A percentile compares a stretch with the other conserved stretches of the same genome.
Evolutionary conservation across 2,888 invertebrate species (phyloP).

Genomic region (Oscheius sp.): DNA sequence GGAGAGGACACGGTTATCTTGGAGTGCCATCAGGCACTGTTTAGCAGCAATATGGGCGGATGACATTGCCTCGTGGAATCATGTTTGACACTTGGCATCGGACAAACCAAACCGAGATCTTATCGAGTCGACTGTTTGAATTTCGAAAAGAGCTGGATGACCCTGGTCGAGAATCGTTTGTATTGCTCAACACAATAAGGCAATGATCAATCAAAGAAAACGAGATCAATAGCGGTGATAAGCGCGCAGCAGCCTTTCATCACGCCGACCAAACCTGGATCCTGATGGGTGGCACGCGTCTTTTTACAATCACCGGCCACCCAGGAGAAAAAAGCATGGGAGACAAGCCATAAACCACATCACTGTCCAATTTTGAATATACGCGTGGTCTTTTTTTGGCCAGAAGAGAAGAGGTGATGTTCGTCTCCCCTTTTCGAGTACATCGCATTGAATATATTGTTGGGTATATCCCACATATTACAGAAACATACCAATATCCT

Average conservation of each 20-base stretch:
- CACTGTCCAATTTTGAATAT: no score
- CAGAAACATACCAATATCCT: slow-evolving; percentile 49
- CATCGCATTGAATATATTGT: no score
- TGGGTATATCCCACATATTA: no score
- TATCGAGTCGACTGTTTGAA: slow-evolving; percentile 17
- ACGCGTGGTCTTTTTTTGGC: no score
- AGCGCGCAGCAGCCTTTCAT: slow-evolving; percentile 33
- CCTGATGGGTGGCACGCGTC: slow-evolving; percentile 28
- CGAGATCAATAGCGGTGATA: slow-evolving; percentile 39
- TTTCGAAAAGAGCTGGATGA: neutral
- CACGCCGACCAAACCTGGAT: slow-evolving; percentile 33
- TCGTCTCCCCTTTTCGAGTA: no score
- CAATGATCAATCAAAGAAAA: slow-evolving; percentile 25
- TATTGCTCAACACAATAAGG: slow-evolving; percentile 19
- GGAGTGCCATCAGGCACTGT: slow-evolving; percentile 10
- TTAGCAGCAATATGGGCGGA: slow-evolving; percentile 18
- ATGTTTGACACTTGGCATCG: slow-evolving; percentile 3
- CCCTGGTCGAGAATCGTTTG: neutral
- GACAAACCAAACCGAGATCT: slow-evolving; percentile 30
- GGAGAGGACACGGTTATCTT: slow-evolving; percentile 12
- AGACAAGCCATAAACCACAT: neutral
- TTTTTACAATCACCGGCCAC: slow-evolving; percentile 2
- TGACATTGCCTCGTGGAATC: neutral
- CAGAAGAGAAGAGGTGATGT: no score
- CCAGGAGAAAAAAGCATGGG: neutral